A percentile compares a stretch with the other conserved stretches of the same genome.
Evolutionary conservation across 2,113 vertebrate genomes (phyloP).

Genomic region (Phoenicopterus ruber): DNA sequence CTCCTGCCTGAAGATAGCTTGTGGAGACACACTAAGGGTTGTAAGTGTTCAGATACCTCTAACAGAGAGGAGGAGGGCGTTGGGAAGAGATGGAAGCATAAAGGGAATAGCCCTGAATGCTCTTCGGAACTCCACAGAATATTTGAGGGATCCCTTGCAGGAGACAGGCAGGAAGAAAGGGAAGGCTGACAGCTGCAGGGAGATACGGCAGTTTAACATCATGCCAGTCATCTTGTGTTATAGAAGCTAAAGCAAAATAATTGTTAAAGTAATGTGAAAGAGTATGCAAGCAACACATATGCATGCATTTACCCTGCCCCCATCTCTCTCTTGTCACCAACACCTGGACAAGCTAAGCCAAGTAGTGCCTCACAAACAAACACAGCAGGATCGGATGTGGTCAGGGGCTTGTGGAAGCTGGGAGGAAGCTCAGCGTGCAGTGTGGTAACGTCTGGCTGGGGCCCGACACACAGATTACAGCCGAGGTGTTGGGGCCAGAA

Average conservation of each 20-base stretch:
- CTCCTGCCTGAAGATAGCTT: background rate
- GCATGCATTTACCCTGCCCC: background rate
- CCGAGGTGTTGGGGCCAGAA: conserved; percentile 59
- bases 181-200: background rate
- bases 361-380: background rate
- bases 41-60: background rate
- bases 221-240: background rate
- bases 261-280: background rate
- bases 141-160: background rate
- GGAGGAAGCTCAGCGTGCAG: conserved; percentile 59
- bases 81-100: background rate
- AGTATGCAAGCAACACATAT: background rate
- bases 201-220: background rate
- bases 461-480: conserved; percentile 43
- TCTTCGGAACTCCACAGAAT: background rate
- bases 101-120: background rate
- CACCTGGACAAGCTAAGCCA: background rate
- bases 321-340: conserved; percentile 38
- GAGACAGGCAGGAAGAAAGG: background rate
- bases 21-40: background rate
- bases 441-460: conserved; percentile 73
- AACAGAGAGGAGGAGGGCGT: background rate
- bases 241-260: background rate
- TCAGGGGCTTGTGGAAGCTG: conserved; percentile 73
- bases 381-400: conserved; percentile 77